Evolutionary conservation across 2,797 vertebrate genomes (phyloP), one percentile per base, ranked within the genome.

Genomic region (Chaetodon trifasciatus): DNA sequence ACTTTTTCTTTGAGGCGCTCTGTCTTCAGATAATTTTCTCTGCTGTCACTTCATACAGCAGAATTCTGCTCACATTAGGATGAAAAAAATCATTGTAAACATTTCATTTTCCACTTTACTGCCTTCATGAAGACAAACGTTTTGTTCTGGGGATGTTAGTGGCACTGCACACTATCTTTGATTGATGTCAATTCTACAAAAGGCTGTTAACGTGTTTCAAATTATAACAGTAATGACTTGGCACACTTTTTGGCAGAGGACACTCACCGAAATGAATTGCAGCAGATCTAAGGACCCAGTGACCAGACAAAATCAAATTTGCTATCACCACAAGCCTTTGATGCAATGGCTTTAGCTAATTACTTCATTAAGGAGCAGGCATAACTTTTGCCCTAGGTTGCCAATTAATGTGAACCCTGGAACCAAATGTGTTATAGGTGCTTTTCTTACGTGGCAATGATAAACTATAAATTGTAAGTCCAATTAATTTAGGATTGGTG

Each of bases 291-390:
- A 81, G 56, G 82, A 86, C 61, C 64, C 68, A 55, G 50, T 78
- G 82, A 87, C 82, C 81, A 90, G 78, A 85, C 89, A 87, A 93
- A 89, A 91, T 92, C 86, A 83, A 85, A 88, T 89, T 76, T 88
- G 86, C 78, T 81, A 87, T 92, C 82, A 77, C 83, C 44, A 73
- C 62, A 70, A 82, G 78, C 66, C 68, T 88, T 80, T 83, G 86
- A 75, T 79, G 86, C 85, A 82, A 88, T 84, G 73, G 81, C 88
- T 92, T 94, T 64, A 89, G 89, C 86, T 93, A 93, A 96, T 95
- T 92, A 92, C 92, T 91, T 91, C 81, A 91, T 93, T 92, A 94
- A 86, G 73, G 73, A 84, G 74, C 81, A 85, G 82, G 83, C 69
- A 87, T 89, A 92, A 91, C 86, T 90, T 95, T 91, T 93, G 87